Base-by-base conservation (phyloP, 2,113 vertebrate species). In the Calyptommatus sinebrachiatus region DNA sequence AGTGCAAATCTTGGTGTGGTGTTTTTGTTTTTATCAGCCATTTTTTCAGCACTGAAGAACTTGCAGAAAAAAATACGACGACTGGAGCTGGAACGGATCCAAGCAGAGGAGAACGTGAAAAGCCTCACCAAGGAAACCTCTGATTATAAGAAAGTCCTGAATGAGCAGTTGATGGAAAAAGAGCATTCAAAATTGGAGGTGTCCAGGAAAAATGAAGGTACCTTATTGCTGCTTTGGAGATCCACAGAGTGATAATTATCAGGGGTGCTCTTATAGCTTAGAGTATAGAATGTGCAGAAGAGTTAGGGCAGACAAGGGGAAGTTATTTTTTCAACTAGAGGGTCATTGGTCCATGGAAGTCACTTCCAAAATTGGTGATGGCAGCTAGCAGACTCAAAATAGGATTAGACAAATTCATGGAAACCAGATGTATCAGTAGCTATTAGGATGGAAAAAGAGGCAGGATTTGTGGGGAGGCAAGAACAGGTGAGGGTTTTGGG, bases 31-130 rank as follows among this genome's bases (percentile, higher is more conserved):
- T 85, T 90, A 86, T 16, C 91, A 99, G 97, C 96, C 5, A 98
- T 99, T 93, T 91, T 97, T 88, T 98, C 97, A 76, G 97, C 97
- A 88, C 91, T 96, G 91, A 96, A 91, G 90, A 96, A 96, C 88
- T 94, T 96, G 68, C 95, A 96, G 86, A 95, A 96, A 81, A 96
- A 96, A 87, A 96, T 96, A 83, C 92, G 82, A 45, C 91, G 85
- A 0, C 88, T 99, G 88, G 97, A 99, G 89, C 67, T 96, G 83
- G 97, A 97, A 84, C 96, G 95, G 78, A 91, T 93, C 84, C 92
- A 94, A 31, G 93, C 93, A 0, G 94, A 96, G 82, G 94, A 93
- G 84, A 95, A 93, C 48, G 90, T 97, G 18, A 94, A 89, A 84
- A 91, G 89, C 20, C 85, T 96, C 72, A 94, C 93, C 84, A 94